These are phyloP conservation scores for Cordilura impudica DNA, from an alignment of 2,888 invertebrate species.

Conservation along the genomic window DNA sequence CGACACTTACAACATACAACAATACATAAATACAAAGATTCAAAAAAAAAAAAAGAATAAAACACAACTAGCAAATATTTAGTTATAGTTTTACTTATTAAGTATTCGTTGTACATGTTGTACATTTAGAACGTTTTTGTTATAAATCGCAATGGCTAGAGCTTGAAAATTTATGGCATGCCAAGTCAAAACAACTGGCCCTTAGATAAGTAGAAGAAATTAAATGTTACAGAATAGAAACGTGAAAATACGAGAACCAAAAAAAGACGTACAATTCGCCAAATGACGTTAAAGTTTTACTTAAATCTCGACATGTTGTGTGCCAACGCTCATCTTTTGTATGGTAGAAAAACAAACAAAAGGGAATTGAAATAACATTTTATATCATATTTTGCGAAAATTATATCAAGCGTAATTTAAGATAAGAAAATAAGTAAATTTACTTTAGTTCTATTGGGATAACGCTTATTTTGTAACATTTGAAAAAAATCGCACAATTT, in stretches of 20 bases:
- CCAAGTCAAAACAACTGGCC: slow-evolving; percentile 31
- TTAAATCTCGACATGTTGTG: neutral
- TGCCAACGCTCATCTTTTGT: neutral
- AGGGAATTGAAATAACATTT: neutral
- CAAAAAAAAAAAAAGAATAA: neutral
- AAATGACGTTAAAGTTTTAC: slow-evolving; percentile 5
- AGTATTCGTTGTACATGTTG: slow-evolving; percentile 35
- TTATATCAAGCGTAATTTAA: neutral
- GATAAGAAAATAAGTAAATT: neutral
- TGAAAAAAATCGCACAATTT: neutral
- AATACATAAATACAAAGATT: no score
- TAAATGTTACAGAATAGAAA: slow-evolving; percentile 8
- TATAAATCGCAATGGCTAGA: slow-evolving; percentile 29
- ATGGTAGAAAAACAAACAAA: neutral
- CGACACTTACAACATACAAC: neutral
- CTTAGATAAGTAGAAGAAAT: slow-evolving; percentile 30
- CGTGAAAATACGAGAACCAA: slow-evolving; percentile 15
- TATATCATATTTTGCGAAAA: neutral
- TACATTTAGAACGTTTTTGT: slow-evolving; percentile 37
- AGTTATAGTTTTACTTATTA: slow-evolving; percentile 6
- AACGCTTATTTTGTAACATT: neutral
- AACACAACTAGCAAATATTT: neutral
- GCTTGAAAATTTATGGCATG: slow-evolving; percentile 46
- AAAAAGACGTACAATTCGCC: neutral
- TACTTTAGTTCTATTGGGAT: neutral